These are phyloP conservation scores for Theretra japonica DNA, from an alignment of 2,888 invertebrate genomes.

Conservation along the genomic window DNA sequence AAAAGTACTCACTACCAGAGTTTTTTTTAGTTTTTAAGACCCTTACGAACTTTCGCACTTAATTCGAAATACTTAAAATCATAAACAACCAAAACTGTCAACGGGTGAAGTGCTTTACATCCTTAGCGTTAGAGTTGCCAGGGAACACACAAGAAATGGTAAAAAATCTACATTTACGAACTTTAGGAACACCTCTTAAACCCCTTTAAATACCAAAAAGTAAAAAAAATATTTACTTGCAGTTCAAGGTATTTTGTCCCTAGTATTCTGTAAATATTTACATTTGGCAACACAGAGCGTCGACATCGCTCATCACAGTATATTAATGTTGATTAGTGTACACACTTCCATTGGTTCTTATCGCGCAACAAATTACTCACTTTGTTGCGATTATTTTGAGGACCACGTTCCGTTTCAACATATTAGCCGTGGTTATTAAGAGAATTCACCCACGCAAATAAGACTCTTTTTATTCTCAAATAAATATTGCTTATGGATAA, in stretches of 20 bases:
- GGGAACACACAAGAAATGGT: neutral
- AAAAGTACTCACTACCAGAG: too few species aligned
- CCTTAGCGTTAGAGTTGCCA: neutral
- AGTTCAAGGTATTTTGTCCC: too few species aligned
- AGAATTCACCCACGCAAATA: neutral
- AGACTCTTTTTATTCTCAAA: too few species aligned
- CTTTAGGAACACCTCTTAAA: neutral
- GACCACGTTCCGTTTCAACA: conserved; percentile 48
- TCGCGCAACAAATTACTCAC: conserved; percentile 28
- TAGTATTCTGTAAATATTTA: neutral
- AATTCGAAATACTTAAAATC: neutral
- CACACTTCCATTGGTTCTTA: conserved; percentile 34
- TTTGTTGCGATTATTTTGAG: conserved; percentile 44
- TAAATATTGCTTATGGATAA: too few species aligned
- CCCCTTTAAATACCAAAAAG: neutral
- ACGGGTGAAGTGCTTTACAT: neutral
- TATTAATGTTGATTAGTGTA: conserved; percentile 59
- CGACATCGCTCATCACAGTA: conserved; percentile 51
- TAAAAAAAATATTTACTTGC: too few species aligned
- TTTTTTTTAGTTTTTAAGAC: neutral
- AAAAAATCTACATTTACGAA: neutral
- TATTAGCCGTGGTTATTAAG: conserved; percentile 17
- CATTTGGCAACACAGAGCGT: conserved; percentile 1
- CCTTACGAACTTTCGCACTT: neutral
- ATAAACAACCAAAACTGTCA: neutral